Evolutionary conservation across 2,113 vertebrate genomes (phyloP).

Genomic region (Trogon melanurus): DNA sequence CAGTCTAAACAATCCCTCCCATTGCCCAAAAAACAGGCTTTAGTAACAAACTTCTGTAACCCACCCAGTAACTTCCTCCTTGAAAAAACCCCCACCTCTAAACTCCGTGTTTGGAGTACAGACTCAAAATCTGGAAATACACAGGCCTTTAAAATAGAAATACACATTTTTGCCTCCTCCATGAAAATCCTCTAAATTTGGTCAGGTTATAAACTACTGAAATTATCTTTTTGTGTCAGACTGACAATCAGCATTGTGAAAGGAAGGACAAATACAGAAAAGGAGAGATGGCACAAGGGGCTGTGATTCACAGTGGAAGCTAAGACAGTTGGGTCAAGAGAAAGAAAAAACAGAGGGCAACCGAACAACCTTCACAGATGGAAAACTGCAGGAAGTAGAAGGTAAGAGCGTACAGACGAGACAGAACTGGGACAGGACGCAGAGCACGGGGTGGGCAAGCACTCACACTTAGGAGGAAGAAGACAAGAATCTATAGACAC

Average conservation of each 20-base stretch:
- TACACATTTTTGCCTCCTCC: not conserved
- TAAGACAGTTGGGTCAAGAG: not conserved
- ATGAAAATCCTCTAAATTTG: not conserved
- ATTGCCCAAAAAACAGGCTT: not conserved
- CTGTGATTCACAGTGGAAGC: not conserved
- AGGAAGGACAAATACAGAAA: not conserved
- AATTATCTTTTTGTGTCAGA: not conserved
- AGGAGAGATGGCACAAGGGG: fast-evolving
- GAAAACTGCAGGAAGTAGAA: not conserved
- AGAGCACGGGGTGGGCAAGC: not conserved
- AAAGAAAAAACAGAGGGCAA: not conserved
- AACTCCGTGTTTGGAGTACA: not conserved
- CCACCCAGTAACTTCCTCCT: not conserved
- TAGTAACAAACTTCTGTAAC: not conserved
- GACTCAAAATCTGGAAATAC: not conserved
- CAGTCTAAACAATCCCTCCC: not conserved
- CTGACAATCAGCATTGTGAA: not conserved
- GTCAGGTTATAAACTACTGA: not conserved
- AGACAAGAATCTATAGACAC: not conserved
- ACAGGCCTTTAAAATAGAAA: not conserved
- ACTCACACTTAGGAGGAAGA: not conserved
- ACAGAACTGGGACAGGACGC: fast-evolving
- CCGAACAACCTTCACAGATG: fast-evolving
- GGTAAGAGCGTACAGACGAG: not conserved
- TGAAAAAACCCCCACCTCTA: not conserved